Conservation (phyloP, 2,113 vertebrate genomes). For the Peromyscus leucopus region DNA sequence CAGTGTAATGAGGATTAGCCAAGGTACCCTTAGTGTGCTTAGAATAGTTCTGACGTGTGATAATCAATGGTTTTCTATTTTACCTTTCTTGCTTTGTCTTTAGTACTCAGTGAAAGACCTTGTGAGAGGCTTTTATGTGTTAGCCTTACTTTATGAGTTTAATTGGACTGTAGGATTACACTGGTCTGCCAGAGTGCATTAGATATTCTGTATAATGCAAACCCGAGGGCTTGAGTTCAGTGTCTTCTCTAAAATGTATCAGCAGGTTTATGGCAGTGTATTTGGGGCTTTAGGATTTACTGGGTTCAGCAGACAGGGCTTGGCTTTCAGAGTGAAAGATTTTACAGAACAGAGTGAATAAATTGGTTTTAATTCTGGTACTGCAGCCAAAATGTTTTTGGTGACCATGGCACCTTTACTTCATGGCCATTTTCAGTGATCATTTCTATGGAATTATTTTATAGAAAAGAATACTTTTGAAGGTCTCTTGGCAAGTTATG, state of each 20-base stretch:
- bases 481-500: not conserved
- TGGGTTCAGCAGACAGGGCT: not conserved
- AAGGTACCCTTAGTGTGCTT: not conserved
- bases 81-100: constrained; percentile 4
- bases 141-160: constrained; percentile 12
- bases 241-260: constrained; percentile 30
- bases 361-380: not conserved
- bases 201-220: not conserved
- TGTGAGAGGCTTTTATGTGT: not conserved
- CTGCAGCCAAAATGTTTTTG: constrained; percentile 11
- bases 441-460: not conserved
- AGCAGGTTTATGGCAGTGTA: not conserved
- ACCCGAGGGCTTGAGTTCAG: constrained; percentile 26
- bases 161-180: not conserved
- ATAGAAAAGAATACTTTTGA: not conserved
- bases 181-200: not conserved
- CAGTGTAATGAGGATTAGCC: not conserved
- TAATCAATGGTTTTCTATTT: not conserved
- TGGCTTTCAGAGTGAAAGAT: constrained; percentile 23
- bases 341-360: not conserved
- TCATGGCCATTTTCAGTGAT: constrained; percentile 10
- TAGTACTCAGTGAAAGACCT: not conserved
- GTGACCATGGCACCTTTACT: not conserved
- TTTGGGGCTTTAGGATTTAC: not conserved
- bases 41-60: not conserved